Evolutionary conservation across 2,113 vertebrate species (phyloP).

Genomic region (Oceanites oceanicus): DNA sequence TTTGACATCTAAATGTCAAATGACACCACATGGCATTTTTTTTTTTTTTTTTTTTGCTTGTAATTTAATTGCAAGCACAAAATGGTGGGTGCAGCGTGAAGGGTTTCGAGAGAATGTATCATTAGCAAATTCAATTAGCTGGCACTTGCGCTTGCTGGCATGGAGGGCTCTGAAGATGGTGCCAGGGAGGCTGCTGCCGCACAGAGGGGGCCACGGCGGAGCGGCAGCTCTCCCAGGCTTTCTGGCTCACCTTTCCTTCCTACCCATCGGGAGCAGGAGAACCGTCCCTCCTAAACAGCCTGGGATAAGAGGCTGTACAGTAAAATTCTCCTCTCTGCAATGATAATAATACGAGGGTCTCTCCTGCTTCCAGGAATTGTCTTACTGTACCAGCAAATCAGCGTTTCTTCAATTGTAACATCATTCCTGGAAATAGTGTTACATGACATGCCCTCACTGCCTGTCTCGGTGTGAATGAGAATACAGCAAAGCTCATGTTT

Average conservation of each 20-base stretch:
- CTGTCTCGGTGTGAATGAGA: slow-evolving; percentile 68
- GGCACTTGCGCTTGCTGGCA: slow-evolving; percentile 68
- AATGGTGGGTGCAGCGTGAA: slow-evolving; percentile 36
- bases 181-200: slow-evolving; percentile 46
- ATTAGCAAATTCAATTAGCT: slow-evolving; percentile 79
- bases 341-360: slow-evolving; percentile 35
- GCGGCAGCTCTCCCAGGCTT: neutral
- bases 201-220: neutral
- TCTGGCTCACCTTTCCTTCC: slow-evolving; percentile 43
- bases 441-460: slow-evolving; percentile 65
- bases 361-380: slow-evolving; percentile 72
- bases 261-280: neutral
- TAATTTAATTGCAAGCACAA: slow-evolving; percentile 54
- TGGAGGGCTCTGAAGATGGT: slow-evolving; percentile 14
- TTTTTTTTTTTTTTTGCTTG: neutral
- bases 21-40: slow-evolving; percentile 55
- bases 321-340: neutral
- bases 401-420: slow-evolving; percentile 67
- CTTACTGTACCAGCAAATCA: slow-evolving; percentile 61
- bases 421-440: slow-evolving; percentile 76
- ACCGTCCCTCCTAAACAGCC: neutral
- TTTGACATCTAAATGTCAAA: slow-evolving; percentile 69
- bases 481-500: slow-evolving; percentile 69
- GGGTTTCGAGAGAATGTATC: slow-evolving; percentile 57
- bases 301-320: neutral